Conservation (phyloP, 37 sponge, comb jelly and placozoan species). For the Ianthella basta region DNA sequence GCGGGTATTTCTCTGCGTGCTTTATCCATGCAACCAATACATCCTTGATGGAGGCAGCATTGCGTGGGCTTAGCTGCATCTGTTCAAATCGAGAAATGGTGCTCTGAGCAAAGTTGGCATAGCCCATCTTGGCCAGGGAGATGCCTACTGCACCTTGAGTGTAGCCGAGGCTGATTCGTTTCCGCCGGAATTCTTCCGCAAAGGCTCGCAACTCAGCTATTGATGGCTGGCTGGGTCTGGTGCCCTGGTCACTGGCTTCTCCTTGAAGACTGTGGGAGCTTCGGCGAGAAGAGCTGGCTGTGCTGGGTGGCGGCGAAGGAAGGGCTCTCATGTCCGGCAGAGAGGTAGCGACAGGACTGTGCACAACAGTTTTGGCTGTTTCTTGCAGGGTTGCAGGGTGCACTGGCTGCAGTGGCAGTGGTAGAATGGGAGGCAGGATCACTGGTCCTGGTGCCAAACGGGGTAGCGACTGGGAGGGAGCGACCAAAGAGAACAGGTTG, state of each 20-base stretch:
- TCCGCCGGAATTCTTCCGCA: slow-evolving; percentile 81
- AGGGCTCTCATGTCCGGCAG: not conserved
- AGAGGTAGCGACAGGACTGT: not conserved
- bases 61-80: slow-evolving; percentile 82
- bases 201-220: slow-evolving; percentile 68
- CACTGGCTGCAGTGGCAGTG: not conserved
- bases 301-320: not conserved
- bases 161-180: slow-evolving; percentile 74
- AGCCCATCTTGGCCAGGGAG: slow-evolving; percentile 78
- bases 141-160: slow-evolving; percentile 85
- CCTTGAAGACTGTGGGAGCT: not conserved
- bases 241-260: not conserved
- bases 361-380: not conserved
- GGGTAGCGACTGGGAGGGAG: not conserved
- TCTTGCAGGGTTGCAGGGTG: not conserved
- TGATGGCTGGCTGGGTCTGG: not conserved
- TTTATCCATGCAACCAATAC: slow-evolving; percentile 73
- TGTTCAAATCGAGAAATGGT: slow-evolving; percentile 89
- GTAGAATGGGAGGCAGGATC: slow-evolving; percentile 2
- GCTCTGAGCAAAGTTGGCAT: slow-evolving; percentile 89
- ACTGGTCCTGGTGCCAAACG: not conserved
- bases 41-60: slow-evolving; percentile 78
- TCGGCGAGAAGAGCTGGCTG: not conserved
- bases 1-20: slow-evolving; percentile 51
- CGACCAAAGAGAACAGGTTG: slow-evolving; percentile 36